Conservation (phyloP, 2,888 invertebrate species). For the Hemithea aestivaria region DNA sequence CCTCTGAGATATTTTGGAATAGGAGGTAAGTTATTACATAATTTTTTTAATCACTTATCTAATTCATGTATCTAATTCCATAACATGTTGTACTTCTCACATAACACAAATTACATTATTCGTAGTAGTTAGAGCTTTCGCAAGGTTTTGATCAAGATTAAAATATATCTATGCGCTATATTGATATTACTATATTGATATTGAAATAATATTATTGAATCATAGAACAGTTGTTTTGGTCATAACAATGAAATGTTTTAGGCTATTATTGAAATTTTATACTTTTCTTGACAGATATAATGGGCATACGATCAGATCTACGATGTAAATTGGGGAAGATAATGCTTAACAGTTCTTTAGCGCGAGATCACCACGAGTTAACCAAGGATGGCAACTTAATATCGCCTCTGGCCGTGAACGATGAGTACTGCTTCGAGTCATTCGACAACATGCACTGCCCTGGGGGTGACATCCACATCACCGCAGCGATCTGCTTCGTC, state of each 20-base stretch:
- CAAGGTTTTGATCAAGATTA: too few relatives aligned
- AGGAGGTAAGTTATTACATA: conserved; percentile 38
- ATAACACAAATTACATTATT: too few relatives aligned
- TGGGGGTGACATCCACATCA: conserved; percentile 37
- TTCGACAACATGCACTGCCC: conserved; percentile 57
- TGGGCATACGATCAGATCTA: conserved; percentile 50
- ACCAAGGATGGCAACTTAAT: conserved; percentile 42
- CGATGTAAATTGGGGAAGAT: conserved; percentile 47
- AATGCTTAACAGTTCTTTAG: conserved; percentile 44
- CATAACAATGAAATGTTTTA: too few relatives aligned
- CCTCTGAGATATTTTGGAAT: conserved; percentile 35
- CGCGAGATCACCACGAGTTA: conserved; percentile 45
- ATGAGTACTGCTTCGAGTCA: conserved; percentile 63
- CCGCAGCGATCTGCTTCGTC: conserved; percentile 57
- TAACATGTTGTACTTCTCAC: too few relatives aligned
- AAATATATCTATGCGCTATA: too few relatives aligned
- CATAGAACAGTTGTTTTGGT: too few relatives aligned
- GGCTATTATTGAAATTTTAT: background rate
- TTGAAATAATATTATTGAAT: too few relatives aligned
- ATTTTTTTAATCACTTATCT: too few relatives aligned
- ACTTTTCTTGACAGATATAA: conserved; percentile 41
- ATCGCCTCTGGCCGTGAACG: conserved; percentile 34
- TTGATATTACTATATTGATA: too few relatives aligned
- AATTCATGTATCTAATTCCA: too few relatives aligned
- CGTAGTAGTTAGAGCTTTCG: too few relatives aligned